These are phyloP conservation scores for Prorops nasuta DNA, from an alignment of 1,140 invertebrate genomes.

Conservation along the genomic window DNA sequence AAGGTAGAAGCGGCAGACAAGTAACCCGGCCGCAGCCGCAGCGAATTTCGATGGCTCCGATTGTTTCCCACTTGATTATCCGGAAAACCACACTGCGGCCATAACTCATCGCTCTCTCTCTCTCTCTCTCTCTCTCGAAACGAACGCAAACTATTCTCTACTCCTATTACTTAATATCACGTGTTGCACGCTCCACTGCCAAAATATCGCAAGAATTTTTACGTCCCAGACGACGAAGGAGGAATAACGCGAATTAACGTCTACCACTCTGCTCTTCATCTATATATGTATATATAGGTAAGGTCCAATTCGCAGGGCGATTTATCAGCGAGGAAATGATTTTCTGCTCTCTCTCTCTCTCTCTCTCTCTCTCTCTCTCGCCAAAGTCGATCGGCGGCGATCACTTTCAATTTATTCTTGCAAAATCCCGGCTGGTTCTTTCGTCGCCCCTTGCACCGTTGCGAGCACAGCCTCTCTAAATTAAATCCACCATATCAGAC, in stretches of 20 bases:
- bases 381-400: slow-evolving; percentile 22
- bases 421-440: slow-evolving; percentile 18
- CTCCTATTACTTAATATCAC: slow-evolving; percentile 32
- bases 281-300: no score
- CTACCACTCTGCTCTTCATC: no score
- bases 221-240: no score
- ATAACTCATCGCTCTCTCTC: slow-evolving; percentile 21
- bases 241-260: no score
- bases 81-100: slow-evolving; percentile 35
- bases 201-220: no score
- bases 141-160: slow-evolving; percentile 24
- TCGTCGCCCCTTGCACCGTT: slow-evolving; percentile 18
- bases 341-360: slow-evolving; percentile 4
- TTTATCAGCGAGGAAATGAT: no score
- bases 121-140: neutral
- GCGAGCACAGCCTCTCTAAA: slow-evolving; percentile 36
- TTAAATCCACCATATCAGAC: slow-evolving; percentile 53
- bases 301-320: no score
- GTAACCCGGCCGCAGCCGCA: slow-evolving; percentile 19
- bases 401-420: slow-evolving; percentile 48
- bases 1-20: slow-evolving; percentile 14
- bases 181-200: no score
- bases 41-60: slow-evolving; percentile 35
- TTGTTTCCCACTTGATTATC: slow-evolving; percentile 41
- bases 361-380: neutral